phyloP scores from a whole-genome alignment of 2,888 invertebrate species.

The Drosophila bunnanda region DNA sequence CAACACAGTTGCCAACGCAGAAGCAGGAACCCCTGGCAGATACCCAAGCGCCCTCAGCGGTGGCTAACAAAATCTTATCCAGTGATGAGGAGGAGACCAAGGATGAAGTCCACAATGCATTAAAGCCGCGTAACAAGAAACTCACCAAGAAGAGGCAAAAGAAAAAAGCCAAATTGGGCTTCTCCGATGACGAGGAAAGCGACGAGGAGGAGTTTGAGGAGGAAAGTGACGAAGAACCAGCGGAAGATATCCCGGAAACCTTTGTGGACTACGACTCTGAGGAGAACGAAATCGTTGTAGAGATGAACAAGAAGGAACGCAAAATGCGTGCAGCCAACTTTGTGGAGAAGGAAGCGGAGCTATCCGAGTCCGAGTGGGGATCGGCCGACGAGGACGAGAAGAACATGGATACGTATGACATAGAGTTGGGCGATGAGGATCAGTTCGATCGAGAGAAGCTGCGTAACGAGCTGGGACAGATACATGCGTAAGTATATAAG shows the following conservation, averaged over 20 bases:
- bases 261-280: slow-evolving; percentile 92
- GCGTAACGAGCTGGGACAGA: slow-evolving; percentile 91
- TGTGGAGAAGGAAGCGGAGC: slow-evolving; percentile 95
- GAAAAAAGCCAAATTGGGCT: slow-evolving; percentile 82
- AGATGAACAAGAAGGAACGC: slow-evolving; percentile 82
- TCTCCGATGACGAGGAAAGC: slow-evolving; percentile 83
- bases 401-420: slow-evolving; percentile 91
- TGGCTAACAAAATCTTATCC: slow-evolving; percentile 84
- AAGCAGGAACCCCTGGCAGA: not conserved
- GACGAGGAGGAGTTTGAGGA: slow-evolving; percentile 62
- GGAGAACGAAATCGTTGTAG: slow-evolving; percentile 89
- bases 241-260: slow-evolving; percentile 83
- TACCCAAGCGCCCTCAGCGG: slow-evolving; percentile 9
- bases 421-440: slow-evolving; percentile 94
- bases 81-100: slow-evolving; percentile 84
- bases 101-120: slow-evolving; percentile 11
- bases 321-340: slow-evolving; percentile 88
- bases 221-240: slow-evolving; percentile 78
- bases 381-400: slow-evolving; percentile 95
- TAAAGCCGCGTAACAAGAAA: slow-evolving; percentile 78
- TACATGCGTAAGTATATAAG: slow-evolving; percentile 90
- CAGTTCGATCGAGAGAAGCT: slow-evolving; percentile 92
- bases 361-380: slow-evolving; percentile 95
- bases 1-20: slow-evolving; percentile 37
- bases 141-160: slow-evolving; percentile 78